Evolutionary conservation across 1,140 invertebrate genomes (phyloP).

Genomic region (Araneus ventricosus): DNA sequence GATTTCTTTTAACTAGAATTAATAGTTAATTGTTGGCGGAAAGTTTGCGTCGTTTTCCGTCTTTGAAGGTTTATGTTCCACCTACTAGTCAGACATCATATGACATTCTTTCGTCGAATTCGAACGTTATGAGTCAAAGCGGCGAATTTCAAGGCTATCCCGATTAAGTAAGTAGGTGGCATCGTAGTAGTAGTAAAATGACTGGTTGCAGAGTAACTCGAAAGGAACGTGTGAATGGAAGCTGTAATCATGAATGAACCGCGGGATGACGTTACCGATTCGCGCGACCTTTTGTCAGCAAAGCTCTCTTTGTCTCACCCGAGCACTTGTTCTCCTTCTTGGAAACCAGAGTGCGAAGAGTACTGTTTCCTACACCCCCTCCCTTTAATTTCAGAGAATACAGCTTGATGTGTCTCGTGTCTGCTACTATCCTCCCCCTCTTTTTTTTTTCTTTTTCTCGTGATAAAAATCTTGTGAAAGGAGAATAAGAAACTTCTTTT

Average conservation of each 20-base stretch:
- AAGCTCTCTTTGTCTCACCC: conserved; percentile 12
- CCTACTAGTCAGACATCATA: not conserved
- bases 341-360: not conserved
- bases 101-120: not conserved
- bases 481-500: too few relatives aligned
- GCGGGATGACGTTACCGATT: not conserved
- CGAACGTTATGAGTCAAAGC: not conserved
- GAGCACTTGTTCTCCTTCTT: not conserved
- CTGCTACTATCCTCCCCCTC: too few relatives aligned
- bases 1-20: too few relatives aligned
- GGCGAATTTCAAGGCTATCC: not conserved
- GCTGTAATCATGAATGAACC: conserved; percentile 28
- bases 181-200: conserved; percentile 15
- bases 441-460: too few relatives aligned
- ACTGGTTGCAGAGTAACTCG: not conserved
- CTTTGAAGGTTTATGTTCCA: too few relatives aligned
- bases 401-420: too few relatives aligned
- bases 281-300: conserved; percentile 9
- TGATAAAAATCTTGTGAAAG: too few relatives aligned
- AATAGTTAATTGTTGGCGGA: too few relatives aligned
- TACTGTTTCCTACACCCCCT: not conserved
- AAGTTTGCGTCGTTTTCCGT: too few relatives aligned
- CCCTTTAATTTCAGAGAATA: too few relatives aligned
- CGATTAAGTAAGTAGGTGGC: not conserved
- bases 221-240: conserved; percentile 40